A percentile compares a stretch with the other conserved stretches of the same genome.
These are phyloP conservation scores for Tridacna gigas DNA, from an alignment of 2,888 invertebrate genomes.

Conservation along the genomic window DNA sequence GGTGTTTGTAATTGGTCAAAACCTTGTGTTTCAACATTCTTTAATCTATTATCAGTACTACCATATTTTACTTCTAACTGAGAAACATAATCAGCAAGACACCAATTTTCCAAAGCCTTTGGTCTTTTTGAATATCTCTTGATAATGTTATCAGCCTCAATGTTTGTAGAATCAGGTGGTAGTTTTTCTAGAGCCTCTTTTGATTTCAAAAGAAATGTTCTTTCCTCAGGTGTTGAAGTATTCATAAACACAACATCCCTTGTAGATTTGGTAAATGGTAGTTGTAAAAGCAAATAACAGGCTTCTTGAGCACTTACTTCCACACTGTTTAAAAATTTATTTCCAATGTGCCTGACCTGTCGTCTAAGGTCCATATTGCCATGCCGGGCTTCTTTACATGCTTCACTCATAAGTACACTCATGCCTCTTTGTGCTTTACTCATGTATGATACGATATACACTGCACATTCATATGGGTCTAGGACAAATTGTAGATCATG, in stretches of 20 bases:
- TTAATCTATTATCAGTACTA: neutral
- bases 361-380: constrained; percentile 68
- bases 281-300: constrained; percentile 33
- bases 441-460: constrained; percentile 73
- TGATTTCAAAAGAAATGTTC: neutral
- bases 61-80: constrained; percentile 16
- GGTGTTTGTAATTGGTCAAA: neutral
- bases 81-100: constrained; percentile 11
- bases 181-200: neutral
- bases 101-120: constrained; percentile 2
- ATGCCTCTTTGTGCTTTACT: constrained; percentile 53
- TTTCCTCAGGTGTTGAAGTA: constrained; percentile 20
- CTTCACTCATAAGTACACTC: constrained; percentile 59
- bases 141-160: neutral
- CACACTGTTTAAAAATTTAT: constrained; percentile 27
- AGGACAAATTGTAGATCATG: constrained; percentile 82
- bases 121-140: neutral
- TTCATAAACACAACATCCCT: constrained; percentile 36
- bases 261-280: constrained; percentile 12
- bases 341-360: constrained; percentile 41
- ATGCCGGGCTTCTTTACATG: constrained; percentile 67
- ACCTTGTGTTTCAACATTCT: no score
- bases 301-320: constrained; percentile 51
- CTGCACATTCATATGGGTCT: constrained; percentile 79
- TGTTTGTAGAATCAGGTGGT: neutral